These are phyloP conservation scores for Myotis findleyi DNA, from an alignment of 2,797 vertebrate species.

Conservation along the genomic window DNA sequence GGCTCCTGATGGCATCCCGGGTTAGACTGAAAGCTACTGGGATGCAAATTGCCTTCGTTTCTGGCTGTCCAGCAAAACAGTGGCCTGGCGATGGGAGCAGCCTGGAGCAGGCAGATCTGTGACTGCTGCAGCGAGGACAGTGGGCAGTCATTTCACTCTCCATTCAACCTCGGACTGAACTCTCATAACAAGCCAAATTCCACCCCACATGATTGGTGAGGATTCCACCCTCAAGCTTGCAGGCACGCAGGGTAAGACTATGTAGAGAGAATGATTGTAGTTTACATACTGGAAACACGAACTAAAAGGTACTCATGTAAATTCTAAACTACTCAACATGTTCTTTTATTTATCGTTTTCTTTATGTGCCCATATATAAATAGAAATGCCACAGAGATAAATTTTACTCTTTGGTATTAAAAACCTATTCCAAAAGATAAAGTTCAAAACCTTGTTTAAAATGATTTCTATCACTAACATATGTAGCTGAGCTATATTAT, in stretches of 20 bases:
- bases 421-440: slow-evolving; percentile 61
- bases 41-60: neutral
- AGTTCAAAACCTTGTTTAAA: slow-evolving; percentile 56
- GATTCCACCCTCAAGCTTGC: neutral
- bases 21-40: neutral
- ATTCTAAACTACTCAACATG: neutral
- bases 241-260: rapidly evolving
- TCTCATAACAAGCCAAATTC: rapidly evolving
- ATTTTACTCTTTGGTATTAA: slow-evolving; percentile 67
- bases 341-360: slow-evolving; percentile 12
- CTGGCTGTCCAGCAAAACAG: too few relatives aligned
- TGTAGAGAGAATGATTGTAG: neutral
- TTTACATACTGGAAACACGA: neutral
- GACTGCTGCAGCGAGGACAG: rapidly evolving
- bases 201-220: rapidly evolving
- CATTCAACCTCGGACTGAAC: neutral
- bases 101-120: neutral
- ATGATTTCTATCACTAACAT: slow-evolving; percentile 67
- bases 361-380: slow-evolving; percentile 54
- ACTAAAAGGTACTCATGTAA: neutral
- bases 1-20: too few relatives aligned
- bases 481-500: slow-evolving; percentile 62
- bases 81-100: neutral
- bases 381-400: slow-evolving; percentile 48
- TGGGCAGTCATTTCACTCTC: too few relatives aligned